phyloP scores from a whole-genome alignment of 2,113 vertebrate species.

The western clawed frog (Xenopus tropicalis) region DNA sequence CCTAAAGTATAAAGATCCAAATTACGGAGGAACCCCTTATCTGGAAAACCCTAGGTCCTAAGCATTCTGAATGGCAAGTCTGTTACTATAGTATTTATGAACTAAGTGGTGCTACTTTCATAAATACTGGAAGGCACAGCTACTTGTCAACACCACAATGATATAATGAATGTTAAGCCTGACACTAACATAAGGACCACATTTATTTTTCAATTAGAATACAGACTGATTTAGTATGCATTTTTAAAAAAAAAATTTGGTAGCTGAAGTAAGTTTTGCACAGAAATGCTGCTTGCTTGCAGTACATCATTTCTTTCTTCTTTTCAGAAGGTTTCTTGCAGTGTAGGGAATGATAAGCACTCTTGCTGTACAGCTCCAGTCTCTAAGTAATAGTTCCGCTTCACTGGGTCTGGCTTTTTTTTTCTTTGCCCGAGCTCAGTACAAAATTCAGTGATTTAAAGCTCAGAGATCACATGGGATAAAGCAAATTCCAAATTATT shows the following conservation, averaged over 20 bases:
- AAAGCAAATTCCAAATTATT: slow-evolving; percentile 62
- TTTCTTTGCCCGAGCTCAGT: slow-evolving; percentile 56
- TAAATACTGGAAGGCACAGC: no score
- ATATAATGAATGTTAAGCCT: no score
- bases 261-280: slow-evolving; percentile 15
- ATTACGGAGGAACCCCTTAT: no score
- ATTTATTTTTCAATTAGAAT: no score
- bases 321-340: neutral
- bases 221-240: neutral
- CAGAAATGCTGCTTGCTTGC: neutral
- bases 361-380: slow-evolving; percentile 48
- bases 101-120: no score
- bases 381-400: slow-evolving; percentile 59
- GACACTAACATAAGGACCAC: no score
- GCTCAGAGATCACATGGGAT: slow-evolving; percentile 56
- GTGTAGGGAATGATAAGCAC: slow-evolving; percentile 14
- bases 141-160: no score
- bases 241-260: neutral
- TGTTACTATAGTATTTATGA: no score
- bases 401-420: slow-evolving; percentile 50
- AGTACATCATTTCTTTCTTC: slow-evolving; percentile 26
- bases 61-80: no score
- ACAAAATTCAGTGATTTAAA: slow-evolving; percentile 61
- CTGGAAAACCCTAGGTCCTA: no score
- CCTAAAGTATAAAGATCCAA: no score